Percentiles rank a stretch among this genome's conserved stretches.
phyloP scores from a whole-genome alignment of 2,888 invertebrate genomes.

The Tetropium fuscum region DNA sequence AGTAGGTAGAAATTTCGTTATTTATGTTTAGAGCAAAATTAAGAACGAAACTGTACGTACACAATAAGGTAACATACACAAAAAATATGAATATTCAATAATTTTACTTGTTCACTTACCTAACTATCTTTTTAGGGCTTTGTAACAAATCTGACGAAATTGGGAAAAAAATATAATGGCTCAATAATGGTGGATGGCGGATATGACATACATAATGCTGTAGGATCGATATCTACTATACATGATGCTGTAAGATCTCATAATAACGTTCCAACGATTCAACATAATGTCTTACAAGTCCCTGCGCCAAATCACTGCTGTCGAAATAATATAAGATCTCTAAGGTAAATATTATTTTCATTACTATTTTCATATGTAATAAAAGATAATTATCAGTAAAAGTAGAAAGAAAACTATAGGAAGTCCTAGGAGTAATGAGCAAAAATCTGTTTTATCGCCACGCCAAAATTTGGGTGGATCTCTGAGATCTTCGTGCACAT shows the following conservation, averaged over 20 bases:
- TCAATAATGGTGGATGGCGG: conserved; percentile 36
- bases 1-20: too few relatives aligned
- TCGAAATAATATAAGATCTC: background rate
- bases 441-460: background rate
- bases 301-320: conserved; percentile 22
- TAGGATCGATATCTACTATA: conserved; percentile 40
- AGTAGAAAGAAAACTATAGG: too few relatives aligned
- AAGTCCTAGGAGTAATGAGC: background rate
- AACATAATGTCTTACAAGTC: conserved; percentile 37
- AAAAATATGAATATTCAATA: too few relatives aligned
- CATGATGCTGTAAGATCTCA: conserved; percentile 34
- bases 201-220: conserved; percentile 29
- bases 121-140: conserved; percentile 4
- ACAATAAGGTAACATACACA: too few relatives aligned
- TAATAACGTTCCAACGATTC: conserved; percentile 34
- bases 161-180: conserved; percentile 20
- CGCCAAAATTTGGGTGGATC: background rate
- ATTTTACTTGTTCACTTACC: too few relatives aligned
- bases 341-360: conserved; percentile 19
- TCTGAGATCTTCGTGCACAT: background rate
- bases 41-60: too few relatives aligned
- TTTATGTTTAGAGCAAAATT: too few relatives aligned
- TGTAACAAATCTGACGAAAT: conserved; percentile 16
- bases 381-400: too few relatives aligned
- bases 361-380: background rate